Evolutionary conservation across 92 coral and sea anemone genomes (phyloP).

Genomic region (Umimayanthus kanabou): DNA sequence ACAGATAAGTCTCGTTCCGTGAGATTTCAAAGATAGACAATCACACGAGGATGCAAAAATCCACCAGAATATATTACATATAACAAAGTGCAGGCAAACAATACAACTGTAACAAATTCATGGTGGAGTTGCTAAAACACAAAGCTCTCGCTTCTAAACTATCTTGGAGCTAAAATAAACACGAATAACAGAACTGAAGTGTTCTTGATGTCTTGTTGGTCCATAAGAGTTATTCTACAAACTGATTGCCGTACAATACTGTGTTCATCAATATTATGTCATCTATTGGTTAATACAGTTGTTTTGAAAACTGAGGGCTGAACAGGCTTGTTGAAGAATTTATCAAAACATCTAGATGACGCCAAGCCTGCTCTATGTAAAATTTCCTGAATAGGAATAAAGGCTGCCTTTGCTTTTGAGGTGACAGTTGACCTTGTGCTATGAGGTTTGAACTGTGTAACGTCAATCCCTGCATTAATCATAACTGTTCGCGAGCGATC

Average conservation of each 20-base stretch:
- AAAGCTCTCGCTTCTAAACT: too few relatives aligned
- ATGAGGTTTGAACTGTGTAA: background rate
- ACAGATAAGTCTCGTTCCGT: background rate
- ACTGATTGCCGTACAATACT: background rate
- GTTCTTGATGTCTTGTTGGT: too few relatives aligned
- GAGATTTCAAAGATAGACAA: background rate
- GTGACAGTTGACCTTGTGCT: background rate
- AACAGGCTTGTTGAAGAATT: background rate
- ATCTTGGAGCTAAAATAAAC: too few relatives aligned
- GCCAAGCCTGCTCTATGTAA: background rate
- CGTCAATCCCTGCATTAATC: background rate
- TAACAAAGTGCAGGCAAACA: background rate
- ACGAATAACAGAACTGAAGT: too few relatives aligned
- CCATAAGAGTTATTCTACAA: background rate
- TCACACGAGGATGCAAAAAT: background rate
- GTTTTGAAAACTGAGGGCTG: background rate
- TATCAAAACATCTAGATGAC: background rate
- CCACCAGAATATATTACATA: background rate
- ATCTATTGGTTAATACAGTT: too few relatives aligned
- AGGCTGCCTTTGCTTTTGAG: background rate
- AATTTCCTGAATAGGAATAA: background rate
- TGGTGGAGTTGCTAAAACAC: background rate
- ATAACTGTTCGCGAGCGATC: slow-evolving; percentile 16
- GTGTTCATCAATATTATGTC: background rate
- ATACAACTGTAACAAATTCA: background rate